phyloP scores from a whole-genome alignment of 2,797 vertebrate genomes.

The Lates japonicus region DNA sequence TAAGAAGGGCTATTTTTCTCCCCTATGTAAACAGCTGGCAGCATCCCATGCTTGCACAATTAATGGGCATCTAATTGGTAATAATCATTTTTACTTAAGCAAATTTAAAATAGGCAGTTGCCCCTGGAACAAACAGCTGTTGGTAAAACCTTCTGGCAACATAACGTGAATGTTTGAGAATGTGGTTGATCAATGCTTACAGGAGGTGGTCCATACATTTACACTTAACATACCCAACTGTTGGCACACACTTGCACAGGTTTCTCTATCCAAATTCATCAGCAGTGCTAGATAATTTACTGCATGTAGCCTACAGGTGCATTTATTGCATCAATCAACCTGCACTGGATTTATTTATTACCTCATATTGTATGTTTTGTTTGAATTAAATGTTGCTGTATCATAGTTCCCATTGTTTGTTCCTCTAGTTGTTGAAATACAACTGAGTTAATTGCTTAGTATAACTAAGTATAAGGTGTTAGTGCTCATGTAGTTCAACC shows the following conservation, averaged over 20 bases:
- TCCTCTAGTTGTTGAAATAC: background rate
- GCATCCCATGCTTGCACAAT: conserved; percentile 96
- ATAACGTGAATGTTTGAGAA: conserved; percentile 83
- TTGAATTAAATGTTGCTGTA: background rate
- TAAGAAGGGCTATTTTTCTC: conserved; percentile 92
- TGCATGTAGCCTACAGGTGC: background rate
- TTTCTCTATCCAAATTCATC: conserved; percentile 17
- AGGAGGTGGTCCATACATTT: conserved; percentile 75
- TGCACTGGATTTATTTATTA: background rate
- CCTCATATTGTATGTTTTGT: background rate
- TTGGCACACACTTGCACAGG: conserved; percentile 30
- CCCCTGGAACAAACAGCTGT: conserved; percentile 95
- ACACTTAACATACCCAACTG: conserved; percentile 39
- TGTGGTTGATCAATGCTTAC: conserved; percentile 88
- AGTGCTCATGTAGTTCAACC: background rate
- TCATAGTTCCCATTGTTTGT: background rate
- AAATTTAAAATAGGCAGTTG: conserved; percentile 93
- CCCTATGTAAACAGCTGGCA: conserved; percentile 97
- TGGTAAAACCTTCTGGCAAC: conserved; percentile 91
- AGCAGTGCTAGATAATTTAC: conserved; percentile 12
- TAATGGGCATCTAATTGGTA: conserved; percentile 99
- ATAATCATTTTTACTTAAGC: conserved; percentile 97
- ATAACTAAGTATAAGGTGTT: background rate
- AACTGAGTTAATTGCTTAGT: background rate
- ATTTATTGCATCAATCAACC: background rate